Conservation (phyloP, 2,888 invertebrate genomes). For the Diachrysia chrysitis region DNA sequence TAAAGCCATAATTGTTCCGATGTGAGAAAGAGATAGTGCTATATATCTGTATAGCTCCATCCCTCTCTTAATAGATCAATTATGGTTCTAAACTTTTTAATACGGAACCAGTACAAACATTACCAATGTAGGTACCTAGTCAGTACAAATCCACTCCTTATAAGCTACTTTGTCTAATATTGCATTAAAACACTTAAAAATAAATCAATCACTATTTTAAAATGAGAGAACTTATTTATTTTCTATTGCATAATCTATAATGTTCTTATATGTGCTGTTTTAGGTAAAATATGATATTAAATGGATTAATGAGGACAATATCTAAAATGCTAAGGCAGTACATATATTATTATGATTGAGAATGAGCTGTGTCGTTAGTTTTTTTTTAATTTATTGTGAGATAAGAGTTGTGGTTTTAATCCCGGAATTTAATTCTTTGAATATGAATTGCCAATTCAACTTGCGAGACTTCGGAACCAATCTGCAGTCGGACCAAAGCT, state of each 20-base stretch:
- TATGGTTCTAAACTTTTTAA: not conserved
- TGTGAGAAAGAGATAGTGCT: not conserved
- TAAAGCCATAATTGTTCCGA: not conserved
- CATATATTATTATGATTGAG: not conserved
- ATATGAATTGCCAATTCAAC: too few relatives aligned
- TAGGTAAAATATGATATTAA: too few relatives aligned
- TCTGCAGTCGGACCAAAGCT: too few relatives aligned
- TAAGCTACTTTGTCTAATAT: slow-evolving; percentile 24
- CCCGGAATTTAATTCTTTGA: too few relatives aligned
- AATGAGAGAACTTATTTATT: not conserved
- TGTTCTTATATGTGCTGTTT: too few relatives aligned
- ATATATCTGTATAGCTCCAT: not conserved
- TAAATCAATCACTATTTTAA: slow-evolving; percentile 8
- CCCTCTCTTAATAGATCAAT: not conserved
- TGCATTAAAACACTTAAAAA: slow-evolving; percentile 21
- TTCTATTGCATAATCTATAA: too few relatives aligned
- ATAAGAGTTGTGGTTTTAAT: too few relatives aligned
- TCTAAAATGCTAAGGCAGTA: too few relatives aligned
- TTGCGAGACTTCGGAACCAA: too few relatives aligned
- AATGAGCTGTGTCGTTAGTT: not conserved
- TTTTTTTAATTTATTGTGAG: too few relatives aligned
- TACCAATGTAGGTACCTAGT: slow-evolving; percentile 18
- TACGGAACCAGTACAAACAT: slow-evolving; percentile 20
- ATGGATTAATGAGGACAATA: too few relatives aligned
- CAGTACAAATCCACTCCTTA: slow-evolving; percentile 39